Evolutionary conservation across 2,888 invertebrate species (phyloP).

Genomic region (Pasiphila rectangulata): DNA sequence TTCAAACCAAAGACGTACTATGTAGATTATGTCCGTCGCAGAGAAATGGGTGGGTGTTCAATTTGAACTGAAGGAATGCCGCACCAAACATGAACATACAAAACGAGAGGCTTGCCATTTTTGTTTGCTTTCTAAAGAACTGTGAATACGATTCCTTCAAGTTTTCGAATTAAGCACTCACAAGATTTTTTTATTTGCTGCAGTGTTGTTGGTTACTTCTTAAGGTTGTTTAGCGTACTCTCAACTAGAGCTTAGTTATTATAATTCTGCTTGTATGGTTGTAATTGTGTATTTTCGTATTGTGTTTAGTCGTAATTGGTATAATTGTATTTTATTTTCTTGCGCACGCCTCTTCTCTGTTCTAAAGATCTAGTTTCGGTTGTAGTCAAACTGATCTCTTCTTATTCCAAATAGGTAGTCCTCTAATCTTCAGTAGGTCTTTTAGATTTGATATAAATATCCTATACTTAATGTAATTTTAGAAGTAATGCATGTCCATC

Average conservation of each 20-base stretch:
- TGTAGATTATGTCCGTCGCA: slow-evolving; percentile 77
- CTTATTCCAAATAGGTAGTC: slow-evolving; percentile 3
- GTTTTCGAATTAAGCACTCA: slow-evolving; percentile 74
- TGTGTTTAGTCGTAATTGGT: slow-evolving; percentile 26
- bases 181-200: slow-evolving; percentile 59
- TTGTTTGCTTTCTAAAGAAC: slow-evolving; percentile 51
- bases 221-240: slow-evolving; percentile 9
- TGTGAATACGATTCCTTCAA: slow-evolving; percentile 64
- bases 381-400: slow-evolving; percentile 18
- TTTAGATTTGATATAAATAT: slow-evolving; percentile 20
- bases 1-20: slow-evolving; percentile 75
- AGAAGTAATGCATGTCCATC: slow-evolving; percentile 25
- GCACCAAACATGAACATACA: slow-evolving; percentile 43
- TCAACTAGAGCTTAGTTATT: slow-evolving; percentile 27
- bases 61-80: slow-evolving; percentile 70
- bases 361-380: slow-evolving; percentile 24
- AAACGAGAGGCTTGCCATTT: slow-evolving; percentile 44
- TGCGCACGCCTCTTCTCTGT: slow-evolving; percentile 35
- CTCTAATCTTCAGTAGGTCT: slow-evolving; percentile 1
- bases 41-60: slow-evolving; percentile 80
- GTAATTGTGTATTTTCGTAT: slow-evolving; percentile 28
- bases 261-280: slow-evolving; percentile 33
- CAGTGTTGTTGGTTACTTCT: slow-evolving; percentile 34
- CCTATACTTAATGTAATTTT: slow-evolving; percentile 23
- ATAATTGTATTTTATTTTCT: slow-evolving; percentile 20